phyloP scores from a whole-genome alignment of 2,888 invertebrate genomes.

The Oligia fasciuncula region DNA sequence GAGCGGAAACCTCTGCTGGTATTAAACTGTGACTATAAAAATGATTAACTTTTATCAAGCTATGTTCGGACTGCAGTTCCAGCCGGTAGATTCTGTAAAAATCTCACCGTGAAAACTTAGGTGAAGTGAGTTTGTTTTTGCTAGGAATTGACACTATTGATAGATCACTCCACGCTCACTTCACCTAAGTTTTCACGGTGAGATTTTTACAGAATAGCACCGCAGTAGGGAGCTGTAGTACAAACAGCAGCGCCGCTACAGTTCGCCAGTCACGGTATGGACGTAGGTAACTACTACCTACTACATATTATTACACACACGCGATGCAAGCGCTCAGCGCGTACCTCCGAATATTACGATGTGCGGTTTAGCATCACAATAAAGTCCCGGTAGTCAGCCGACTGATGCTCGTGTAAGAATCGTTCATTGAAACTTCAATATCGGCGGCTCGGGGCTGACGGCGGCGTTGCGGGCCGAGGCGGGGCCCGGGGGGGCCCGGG shows the following conservation, averaged over 20 bases:
- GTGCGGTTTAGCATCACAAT: constrained; percentile 59
- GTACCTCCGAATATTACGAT: constrained; percentile 25
- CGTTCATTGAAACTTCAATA: constrained; percentile 64
- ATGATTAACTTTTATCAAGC: neutral
- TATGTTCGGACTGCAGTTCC: too few species aligned
- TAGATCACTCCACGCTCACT: too few species aligned
- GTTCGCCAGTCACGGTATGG: neutral
- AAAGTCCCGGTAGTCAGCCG: constrained; percentile 38
- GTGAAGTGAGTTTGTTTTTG: too few species aligned
- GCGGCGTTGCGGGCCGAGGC: neutral
- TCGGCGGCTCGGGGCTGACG: constrained; percentile 6
- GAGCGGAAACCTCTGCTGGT: neutral
- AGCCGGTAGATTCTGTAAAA: too few species aligned
- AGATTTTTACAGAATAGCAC: too few species aligned
- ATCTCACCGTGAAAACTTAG: too few species aligned
- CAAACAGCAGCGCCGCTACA: neutral
- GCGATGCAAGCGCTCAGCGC: neutral
- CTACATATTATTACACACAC: neutral
- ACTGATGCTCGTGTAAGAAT: constrained; percentile 44
- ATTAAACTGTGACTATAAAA: constrained; percentile 1
- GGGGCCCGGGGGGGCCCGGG: neutral
- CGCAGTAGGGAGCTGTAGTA: neutral
- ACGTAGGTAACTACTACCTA: neutral
- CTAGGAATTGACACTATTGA: too few species aligned
- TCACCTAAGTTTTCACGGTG: too few species aligned